Base-by-base conservation (phyloP, 2,797 vertebrate species). In the Gallinago stenura region DNA sequence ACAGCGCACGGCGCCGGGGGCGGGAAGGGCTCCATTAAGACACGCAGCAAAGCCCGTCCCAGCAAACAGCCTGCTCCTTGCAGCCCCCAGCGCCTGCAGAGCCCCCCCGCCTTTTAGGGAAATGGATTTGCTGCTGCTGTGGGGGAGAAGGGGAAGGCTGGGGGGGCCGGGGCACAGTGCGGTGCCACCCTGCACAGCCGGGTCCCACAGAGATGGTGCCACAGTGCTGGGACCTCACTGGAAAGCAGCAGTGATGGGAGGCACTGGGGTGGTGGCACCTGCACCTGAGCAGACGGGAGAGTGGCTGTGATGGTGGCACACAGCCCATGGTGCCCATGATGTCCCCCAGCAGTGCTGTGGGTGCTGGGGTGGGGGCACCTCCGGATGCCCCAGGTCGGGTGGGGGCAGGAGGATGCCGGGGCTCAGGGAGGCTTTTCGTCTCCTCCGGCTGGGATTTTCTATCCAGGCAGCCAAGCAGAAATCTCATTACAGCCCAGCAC, bases 391-490 rank as follows among this genome's bases (percentile, higher is more conserved):
- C 1, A 1, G 43, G 35, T 8, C 8, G 24, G 35, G 41, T 21
- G 24, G 30, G 31, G 43, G 21, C 48, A 81, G 53, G 56, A 83
- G 19, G n/a, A 24, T 88, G 78, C 31, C 1, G 3, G n/a, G n/a
- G 41, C 45, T 85, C 17, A 1, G 48, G 31, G 50, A 88, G 9
- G 35, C 28, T 87, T 75, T 86, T 78, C 0, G 0, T 72, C 70
- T 80, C 13, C 30, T 72, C 65, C 18, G 12, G 19, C 76, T 88
- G 56, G 75, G 87, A 91, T 96, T 97, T 95, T 95, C 89, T 95
- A 89, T 75, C 86, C 93, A 95, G 62, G 71, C 95, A 96, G 90
- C 84, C 97, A 97, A 97, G 97, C 96, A 97, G 94, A 97, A 98
- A 97, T 95, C 93, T 97, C 96, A 97, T 98, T 96, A 98, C 56